A percentile compares a stretch with the other conserved stretches of the same genome.
Evolutionary conservation across 2,888 invertebrate species (phyloP).

Genomic region (Morpho achilles): DNA sequence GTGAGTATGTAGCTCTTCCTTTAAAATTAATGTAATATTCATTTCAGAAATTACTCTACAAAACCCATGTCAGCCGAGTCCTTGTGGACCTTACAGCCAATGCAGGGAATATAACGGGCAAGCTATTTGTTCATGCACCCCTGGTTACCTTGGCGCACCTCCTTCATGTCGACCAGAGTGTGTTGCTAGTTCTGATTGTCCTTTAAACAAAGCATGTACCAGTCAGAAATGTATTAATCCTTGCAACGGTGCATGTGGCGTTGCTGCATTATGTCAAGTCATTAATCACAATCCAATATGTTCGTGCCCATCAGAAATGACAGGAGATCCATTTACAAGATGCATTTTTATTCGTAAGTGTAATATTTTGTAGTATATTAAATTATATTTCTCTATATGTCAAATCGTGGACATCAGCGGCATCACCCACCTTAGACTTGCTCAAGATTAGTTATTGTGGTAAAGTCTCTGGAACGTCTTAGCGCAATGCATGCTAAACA

Average conservation of each 20-base stretch:
- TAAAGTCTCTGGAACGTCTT: too few relatives aligned
- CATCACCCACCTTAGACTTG: too few relatives aligned
- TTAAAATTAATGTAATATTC: neutral
- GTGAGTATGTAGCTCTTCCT: neutral
- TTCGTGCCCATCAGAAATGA: slow-evolving; percentile 80
- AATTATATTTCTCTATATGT: neutral
- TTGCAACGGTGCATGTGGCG: slow-evolving; percentile 89
- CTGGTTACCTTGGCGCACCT: slow-evolving; percentile 82
- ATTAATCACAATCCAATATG: slow-evolving; percentile 88
- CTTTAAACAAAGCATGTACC: slow-evolving; percentile 83
- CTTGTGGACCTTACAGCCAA: slow-evolving; percentile 82
- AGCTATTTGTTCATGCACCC: slow-evolving; percentile 84
- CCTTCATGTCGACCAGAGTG: slow-evolving; percentile 87
- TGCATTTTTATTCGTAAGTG: slow-evolving; percentile 76
- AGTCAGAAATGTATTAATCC: slow-evolving; percentile 86
- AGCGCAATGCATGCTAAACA: too few relatives aligned
- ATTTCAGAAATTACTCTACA: slow-evolving; percentile 54
- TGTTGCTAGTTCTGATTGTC: slow-evolving; percentile 84
- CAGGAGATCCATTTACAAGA: slow-evolving; percentile 84
- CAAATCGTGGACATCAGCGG: too few relatives aligned
- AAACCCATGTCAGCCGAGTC: slow-evolving; percentile 81
- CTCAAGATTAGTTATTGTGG: too few relatives aligned
- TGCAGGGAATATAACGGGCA: slow-evolving; percentile 81
- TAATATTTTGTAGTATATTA: neutral
- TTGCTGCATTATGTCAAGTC: slow-evolving; percentile 85